Evolutionary conservation across 1,140 invertebrate genomes (phyloP).

Genomic region (Lepidostoma basale): DNA sequence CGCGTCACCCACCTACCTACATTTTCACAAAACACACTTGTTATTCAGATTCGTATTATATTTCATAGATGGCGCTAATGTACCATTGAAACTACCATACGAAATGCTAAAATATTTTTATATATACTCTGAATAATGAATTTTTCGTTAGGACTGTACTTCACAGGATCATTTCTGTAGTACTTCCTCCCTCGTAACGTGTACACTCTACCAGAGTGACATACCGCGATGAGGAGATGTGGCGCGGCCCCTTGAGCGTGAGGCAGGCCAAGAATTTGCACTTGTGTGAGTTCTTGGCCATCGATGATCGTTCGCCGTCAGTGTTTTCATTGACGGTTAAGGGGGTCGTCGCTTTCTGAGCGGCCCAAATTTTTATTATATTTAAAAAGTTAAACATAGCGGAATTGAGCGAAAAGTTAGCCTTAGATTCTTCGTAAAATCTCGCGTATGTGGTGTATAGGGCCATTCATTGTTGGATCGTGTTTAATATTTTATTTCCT

Average conservation of each 20-base stretch:
- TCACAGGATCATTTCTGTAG: constrained; percentile 43
- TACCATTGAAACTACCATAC: background rate
- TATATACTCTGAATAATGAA: background rate
- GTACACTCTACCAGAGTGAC: constrained; percentile 32
- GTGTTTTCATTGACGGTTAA: background rate
- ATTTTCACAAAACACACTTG: no score
- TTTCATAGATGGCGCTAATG: background rate
- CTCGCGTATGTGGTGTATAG: no score
- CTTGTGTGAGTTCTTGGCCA: background rate
- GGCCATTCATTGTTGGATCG: no score
- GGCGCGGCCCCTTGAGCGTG: constrained; percentile 39
- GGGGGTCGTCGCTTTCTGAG: constrained; percentile 37
- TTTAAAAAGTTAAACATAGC: no score
- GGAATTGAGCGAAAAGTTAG: no score
- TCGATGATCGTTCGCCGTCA: constrained; percentile 39
- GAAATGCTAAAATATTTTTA: background rate
- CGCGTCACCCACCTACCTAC: no score
- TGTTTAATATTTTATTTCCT: no score
- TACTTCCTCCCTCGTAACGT: constrained; percentile 40
- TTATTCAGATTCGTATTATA: background rate
- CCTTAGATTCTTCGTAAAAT: no score
- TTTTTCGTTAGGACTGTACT: constrained; percentile 35
- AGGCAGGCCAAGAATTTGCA: constrained; percentile 16
- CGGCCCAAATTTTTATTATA: no score
- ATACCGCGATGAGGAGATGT: constrained; percentile 38